phyloP scores from a whole-genome alignment of 1,140 invertebrate species.

The Trichonephila clavata region DNA sequence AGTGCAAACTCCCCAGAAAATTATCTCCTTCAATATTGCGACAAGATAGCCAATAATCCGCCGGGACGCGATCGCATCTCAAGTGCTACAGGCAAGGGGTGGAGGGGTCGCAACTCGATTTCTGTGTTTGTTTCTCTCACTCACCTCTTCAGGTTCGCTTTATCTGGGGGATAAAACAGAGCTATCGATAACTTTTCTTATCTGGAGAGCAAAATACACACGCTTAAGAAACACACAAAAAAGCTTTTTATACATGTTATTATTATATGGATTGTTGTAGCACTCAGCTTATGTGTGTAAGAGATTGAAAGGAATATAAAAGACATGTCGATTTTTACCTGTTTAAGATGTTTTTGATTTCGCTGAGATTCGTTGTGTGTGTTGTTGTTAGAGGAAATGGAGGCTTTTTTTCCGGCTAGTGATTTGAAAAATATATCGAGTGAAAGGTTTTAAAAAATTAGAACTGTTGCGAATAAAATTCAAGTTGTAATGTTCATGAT shows the following conservation, averaged over 20 bases:
- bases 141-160: slow-evolving; percentile 7
- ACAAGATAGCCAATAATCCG: slow-evolving; percentile 29
- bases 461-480: no score
- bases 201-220: slow-evolving; percentile 62
- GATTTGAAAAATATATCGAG: neutral
- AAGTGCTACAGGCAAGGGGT: neutral
- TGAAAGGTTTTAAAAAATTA: no score
- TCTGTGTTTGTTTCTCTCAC: slow-evolving; percentile 31
- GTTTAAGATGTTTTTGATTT: neutral
- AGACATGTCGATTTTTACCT: neutral
- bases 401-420: neutral
- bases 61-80: neutral
- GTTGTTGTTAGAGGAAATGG: neutral
- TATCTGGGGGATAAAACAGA: slow-evolving; percentile 27
- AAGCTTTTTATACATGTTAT: slow-evolving; percentile 53
- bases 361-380: neutral
- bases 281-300: neutral
- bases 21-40: slow-evolving; percentile 4
- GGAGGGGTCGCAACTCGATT: neutral
- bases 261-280: slow-evolving; percentile 53
- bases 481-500: no score
- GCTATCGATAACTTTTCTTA: slow-evolving; percentile 40
- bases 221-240: slow-evolving; percentile 48
- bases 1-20: slow-evolving; percentile 27
- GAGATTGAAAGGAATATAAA: slow-evolving; percentile 39